Percentiles rank a stretch among this genome's conserved stretches.
Conservation (phyloP, 2,113 vertebrate genomes). For the Agelaius phoeniceus region DNA sequence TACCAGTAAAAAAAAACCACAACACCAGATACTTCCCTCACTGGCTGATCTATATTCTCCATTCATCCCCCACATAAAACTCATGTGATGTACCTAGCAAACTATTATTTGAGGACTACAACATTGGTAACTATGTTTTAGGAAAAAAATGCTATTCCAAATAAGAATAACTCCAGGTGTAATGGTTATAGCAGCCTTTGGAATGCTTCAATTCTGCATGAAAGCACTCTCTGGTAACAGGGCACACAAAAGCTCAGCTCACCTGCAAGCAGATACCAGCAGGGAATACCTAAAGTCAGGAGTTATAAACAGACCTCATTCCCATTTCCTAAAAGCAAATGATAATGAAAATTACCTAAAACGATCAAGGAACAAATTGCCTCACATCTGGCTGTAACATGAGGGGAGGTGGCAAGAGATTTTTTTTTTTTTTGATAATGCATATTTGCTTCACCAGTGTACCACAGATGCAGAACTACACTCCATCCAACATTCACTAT, state of each 20-base stretch:
- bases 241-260: background rate
- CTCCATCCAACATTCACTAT: background rate
- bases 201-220: background rate
- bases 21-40: background rate
- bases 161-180: background rate
- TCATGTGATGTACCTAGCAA: rapidly evolving
- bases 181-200: background rate
- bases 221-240: background rate
- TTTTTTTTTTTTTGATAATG: background rate
- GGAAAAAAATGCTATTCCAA: background rate
- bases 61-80: background rate
- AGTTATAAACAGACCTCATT: background rate
- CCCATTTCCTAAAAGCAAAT: background rate
- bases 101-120: background rate
- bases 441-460: background rate
- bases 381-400: background rate
- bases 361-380: background rate
- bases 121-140: background rate
- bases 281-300: background rate
- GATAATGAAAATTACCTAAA: background rate
- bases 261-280: background rate
- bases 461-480: background rate
- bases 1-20: background rate
- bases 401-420: background rate
- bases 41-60: background rate